Percentiles rank a stretch among this genome's conserved stretches.
Conservation (phyloP, 2,888 invertebrate species). For the Drosophila austrosaltans region DNA sequence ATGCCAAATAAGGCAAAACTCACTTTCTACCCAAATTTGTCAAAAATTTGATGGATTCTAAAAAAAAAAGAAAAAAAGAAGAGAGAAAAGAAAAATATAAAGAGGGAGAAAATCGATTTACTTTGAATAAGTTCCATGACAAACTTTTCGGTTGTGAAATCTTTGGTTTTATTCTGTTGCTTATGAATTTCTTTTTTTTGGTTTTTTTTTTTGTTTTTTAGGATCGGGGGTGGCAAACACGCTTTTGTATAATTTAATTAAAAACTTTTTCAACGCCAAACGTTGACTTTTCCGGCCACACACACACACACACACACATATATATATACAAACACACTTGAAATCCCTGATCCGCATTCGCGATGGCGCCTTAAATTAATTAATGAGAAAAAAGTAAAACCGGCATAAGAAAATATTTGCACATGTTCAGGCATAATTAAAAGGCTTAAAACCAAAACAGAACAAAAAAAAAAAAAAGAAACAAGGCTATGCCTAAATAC, state of each 20-base stretch:
- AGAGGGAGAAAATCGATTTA: slow-evolving; percentile 7
- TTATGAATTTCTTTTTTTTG: background rate
- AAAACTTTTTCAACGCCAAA: slow-evolving; percentile 55
- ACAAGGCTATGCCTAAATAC: background rate
- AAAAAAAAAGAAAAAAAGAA: background rate
- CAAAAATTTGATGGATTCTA: background rate
- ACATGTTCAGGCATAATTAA: slow-evolving; percentile 75
- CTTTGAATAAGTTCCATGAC: background rate
- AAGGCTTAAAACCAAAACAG: slow-evolving; percentile 48
- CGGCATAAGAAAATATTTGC: slow-evolving; percentile 73
- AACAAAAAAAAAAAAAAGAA: slow-evolving; percentile 10
- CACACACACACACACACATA: slow-evolving; percentile 54
- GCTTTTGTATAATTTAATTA: slow-evolving; percentile 73
- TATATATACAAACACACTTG: slow-evolving; percentile 37
- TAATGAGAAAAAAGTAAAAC: slow-evolving; percentile 61
- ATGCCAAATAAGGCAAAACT: background rate
- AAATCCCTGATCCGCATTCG: slow-evolving; percentile 49
- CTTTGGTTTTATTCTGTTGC: background rate
- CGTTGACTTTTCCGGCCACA: slow-evolving; percentile 62
- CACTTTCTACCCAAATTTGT: background rate
- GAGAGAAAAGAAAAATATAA: background rate
- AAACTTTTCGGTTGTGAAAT: background rate
- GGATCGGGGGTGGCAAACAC: slow-evolving; percentile 46
- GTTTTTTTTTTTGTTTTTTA: background rate
- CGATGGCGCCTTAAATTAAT: slow-evolving; percentile 63